Conservation (phyloP, 1,140 invertebrate species). For the Cydia fagiglandana region DNA sequence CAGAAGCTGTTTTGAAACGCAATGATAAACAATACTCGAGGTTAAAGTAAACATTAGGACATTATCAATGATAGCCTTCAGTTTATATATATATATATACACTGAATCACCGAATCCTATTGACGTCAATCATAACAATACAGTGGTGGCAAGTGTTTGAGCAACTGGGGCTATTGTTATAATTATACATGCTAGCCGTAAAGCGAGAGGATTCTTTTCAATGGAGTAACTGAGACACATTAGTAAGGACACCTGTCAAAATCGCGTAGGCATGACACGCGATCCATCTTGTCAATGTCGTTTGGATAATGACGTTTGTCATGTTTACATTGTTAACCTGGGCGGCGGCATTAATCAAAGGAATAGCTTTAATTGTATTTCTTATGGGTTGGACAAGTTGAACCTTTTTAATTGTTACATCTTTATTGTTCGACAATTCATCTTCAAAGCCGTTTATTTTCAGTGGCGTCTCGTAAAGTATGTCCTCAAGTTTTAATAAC, state of each 20-base stretch:
- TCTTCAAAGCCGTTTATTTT: background rate
- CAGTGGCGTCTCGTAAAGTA: background rate
- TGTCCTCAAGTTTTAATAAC: background rate
- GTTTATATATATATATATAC: background rate
- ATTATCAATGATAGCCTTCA: slow-evolving; percentile 25
- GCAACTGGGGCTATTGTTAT: slow-evolving; percentile 27
- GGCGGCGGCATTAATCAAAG: background rate
- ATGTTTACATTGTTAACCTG: slow-evolving; percentile 13
- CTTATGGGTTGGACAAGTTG: background rate
- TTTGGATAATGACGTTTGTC: slow-evolving; percentile 19
- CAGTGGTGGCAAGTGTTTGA: slow-evolving; percentile 28
- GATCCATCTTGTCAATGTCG: slow-evolving; percentile 24
- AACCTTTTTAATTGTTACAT: no score
- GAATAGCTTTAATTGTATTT: background rate
- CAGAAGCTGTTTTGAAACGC: background rate
- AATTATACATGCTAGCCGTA: background rate
- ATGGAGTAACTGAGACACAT: slow-evolving; percentile 27
- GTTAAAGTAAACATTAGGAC: slow-evolving; percentile 23
- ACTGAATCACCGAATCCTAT: slow-evolving; percentile 27
- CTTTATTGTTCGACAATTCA: background rate
- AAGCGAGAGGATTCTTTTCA: slow-evolving; percentile 28
- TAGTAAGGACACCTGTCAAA: slow-evolving; percentile 27
- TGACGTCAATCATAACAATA: slow-evolving; percentile 25
- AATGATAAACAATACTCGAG: slow-evolving; percentile 21
- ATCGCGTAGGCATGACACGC: slow-evolving; percentile 26